Evolutionary conservation across 1,140 invertebrate species (phyloP), one percentile per base, ranked within the genome.

Genomic region (Drosophila jambulina): DNA sequence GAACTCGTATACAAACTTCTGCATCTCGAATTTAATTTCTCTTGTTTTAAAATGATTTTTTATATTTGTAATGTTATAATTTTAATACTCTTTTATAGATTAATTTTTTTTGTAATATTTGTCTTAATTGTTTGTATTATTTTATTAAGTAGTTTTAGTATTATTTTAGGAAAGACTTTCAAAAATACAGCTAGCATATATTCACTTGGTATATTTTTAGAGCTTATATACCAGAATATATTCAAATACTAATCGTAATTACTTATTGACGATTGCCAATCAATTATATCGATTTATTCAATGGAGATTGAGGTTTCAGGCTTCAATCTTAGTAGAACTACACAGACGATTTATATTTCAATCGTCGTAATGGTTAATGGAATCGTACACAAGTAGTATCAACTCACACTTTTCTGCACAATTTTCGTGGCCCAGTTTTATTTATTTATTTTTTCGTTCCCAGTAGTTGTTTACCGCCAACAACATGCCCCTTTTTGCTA

Each of bases 351-450:
- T 46, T 2, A 21, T 21, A 43, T 43, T 43, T 12, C 42, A 10
- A 19, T 43, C 10, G 7, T 13, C 3, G n/a, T 2, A 13, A n/a
- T 19, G 9, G 40, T 48, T 51, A 53, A 34, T 53, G 29, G 29
- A 34, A 53, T 15, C 29, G 0, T 23, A 23, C 13, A 23, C 49
- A 34, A 53, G 7, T 19, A 34, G 19, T 32, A 21, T 13, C 12
- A 53, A 53, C 17, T 21, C 12, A n/a, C 9, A 25, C n/a, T 62
- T 29, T 60, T 61, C 27, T 21, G 8, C 27, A 5, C 32, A 19
- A 64, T 32, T 64, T 64, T 32, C 17, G 36, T 61, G 36, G 17
- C 61, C 56, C 61, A 63, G 19, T 32, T 63, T 15, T 7, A 21
- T 45, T 45, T 23, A 38, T 46, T 19, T 46, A 9, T 21, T n/a